Evolutionary conservation across 2,797 vertebrate species (phyloP), one percentile per base, ranked within the genome.

Genomic region (Oryzias dopingdopingensis): DNA sequence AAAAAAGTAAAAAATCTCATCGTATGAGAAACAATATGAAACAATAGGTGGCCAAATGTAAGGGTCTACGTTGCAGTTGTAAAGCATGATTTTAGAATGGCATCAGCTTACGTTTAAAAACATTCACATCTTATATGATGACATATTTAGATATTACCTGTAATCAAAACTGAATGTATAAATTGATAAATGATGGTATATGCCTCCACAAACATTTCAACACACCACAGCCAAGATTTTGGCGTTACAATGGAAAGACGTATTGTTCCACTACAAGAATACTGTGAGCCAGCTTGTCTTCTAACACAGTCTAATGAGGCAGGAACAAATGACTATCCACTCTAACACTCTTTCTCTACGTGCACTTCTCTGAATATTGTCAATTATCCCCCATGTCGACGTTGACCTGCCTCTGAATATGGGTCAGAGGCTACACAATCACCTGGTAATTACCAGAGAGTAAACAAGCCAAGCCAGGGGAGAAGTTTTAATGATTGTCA

Each of bases 401-500:
- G 86, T 81, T 88, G 82, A 85, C 83, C 84, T 85, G 77, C 88
- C 81, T 85, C 80, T 75, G 63, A 85, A 91, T 92, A 88, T 92
- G 86, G 90, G 90, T 91, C 90, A 91, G 72, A 46, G 86, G 81
- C 76, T 72, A 81, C 75, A 90, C 87, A 88, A 90, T 89, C 84
- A 90, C 86, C 83, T 90, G 86, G 79, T 91, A 90, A 90, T 92
- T 87, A 91, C 88, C 83, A 90, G 73, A 84, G 85, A 86, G 85
- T 90, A 92, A 92, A 91, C 89, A 90, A 84, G 81, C 85, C 87
- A 84, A 76, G 69, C 79, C 76, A 88, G 82, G 77, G 79, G 82
- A 87, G 78, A 86, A 81, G 85, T 89, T 90, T 90, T 91, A 92
- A 92, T 91, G 91, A 93, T 87, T 86, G 86, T 88, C 82, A 88